Evolutionary conservation across 2,797 vertebrate species (phyloP).

Genomic region (Anas bahamensis): DNA sequence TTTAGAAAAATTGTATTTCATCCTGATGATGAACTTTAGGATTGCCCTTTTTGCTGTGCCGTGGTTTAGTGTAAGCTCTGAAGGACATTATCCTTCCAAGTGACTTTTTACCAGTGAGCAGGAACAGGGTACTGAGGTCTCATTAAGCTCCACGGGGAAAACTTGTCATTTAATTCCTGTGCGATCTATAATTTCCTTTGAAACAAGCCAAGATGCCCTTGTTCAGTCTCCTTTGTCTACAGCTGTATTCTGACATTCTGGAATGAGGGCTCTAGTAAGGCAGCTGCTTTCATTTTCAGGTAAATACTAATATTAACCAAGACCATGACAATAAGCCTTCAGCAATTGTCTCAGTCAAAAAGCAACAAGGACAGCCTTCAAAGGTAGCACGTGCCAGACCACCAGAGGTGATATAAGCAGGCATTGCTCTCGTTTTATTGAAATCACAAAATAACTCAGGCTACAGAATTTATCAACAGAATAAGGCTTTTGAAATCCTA

Average conservation of each 20-base stretch:
- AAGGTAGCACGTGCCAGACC: background rate
- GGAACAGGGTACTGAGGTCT: background rate
- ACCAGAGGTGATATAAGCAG: background rate
- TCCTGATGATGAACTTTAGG: accelerated
- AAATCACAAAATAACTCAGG: background rate
- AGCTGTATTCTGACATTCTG: background rate
- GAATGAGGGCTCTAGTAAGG: background rate
- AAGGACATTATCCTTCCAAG: background rate
- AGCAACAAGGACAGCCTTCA: background rate
- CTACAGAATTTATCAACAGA: background rate
- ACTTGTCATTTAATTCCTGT: background rate
- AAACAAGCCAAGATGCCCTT: background rate
- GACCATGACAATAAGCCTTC: background rate
- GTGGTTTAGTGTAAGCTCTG: background rate
- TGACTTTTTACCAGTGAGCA: background rate
- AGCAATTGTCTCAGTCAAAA: background rate
- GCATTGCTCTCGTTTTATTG: background rate
- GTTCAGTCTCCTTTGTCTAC: background rate
- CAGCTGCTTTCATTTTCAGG: background rate
- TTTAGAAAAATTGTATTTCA: background rate
- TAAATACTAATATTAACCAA: background rate
- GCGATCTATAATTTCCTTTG: background rate
- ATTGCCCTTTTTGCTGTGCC: background rate
- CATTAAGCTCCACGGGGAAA: background rate
- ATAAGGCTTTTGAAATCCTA: background rate